Evolutionary conservation across 2,113 vertebrate species (phyloP), one percentile per base, ranked within the genome.

Genomic region (Lepus europaeus): DNA sequence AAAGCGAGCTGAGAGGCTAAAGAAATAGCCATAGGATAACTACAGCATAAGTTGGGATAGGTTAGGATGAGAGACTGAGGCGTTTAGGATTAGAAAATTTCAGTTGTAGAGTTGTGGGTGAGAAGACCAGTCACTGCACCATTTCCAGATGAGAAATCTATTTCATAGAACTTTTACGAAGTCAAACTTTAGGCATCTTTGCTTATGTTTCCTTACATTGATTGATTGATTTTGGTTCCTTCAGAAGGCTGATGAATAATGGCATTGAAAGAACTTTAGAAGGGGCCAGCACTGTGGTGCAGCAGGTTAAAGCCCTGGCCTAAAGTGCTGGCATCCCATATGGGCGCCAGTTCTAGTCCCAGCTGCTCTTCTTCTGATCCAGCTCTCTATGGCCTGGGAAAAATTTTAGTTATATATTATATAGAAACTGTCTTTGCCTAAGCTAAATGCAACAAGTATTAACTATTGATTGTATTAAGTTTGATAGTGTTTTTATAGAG

Each of bases 11-110:
- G 6, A 45, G 29, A 39, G 25, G 33, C 56, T 17, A 33, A 73
- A 23, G 14, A 78, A 66, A n/a, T 2, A 31, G 11, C 23, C 8
- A 9, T 0, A 8, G 13, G 3, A 4, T 14, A 33, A 14, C 23
- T 9, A 13, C 0, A 8, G 13, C 4, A 5, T 14, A 31, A 19
- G 3, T 16, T 66, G 31, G 17, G 27, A 3, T 31, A 27, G 51
- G 23, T 51, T 27, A 17, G 5, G 6, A 2, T 4, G 27, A 63
- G 9, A 25, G 14, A 76, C n/a, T 36, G 39, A 11, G n/a, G 33
- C 72, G 45, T 3, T 17, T 61, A 74, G 25, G 68, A 11, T 39
- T 56, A 27, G 72, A 85, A 39, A 64, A 2, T 8, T 39, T 56
- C 39, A 3, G 14, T 3, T 61, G 2, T 20, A 27, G 45, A 2